A percentile compares a stretch with the other conserved stretches of the same genome.
Conservation (phyloP, 1,140 invertebrate genomes). For the Ptiloglossa arizonensis region DNA sequence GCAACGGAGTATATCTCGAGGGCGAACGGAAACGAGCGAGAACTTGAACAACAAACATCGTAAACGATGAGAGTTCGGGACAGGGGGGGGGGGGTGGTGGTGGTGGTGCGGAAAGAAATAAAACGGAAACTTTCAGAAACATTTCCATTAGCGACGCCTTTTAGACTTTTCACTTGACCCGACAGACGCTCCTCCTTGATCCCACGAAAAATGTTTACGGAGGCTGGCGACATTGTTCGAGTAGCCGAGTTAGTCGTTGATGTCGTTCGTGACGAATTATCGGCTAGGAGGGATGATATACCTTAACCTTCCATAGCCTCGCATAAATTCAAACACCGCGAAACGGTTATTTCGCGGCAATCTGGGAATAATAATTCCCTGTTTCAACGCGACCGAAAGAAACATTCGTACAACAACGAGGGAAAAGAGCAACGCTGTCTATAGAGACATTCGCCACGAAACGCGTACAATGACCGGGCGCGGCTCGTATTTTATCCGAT, state of each 20-base stretch:
- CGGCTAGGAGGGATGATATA: no score
- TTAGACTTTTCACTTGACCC: background rate
- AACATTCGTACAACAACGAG: background rate
- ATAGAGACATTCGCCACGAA: slow-evolving; percentile 2
- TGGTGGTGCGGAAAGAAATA: no score
- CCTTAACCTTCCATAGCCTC: background rate
- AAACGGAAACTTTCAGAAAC: background rate
- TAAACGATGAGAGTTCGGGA: no score
- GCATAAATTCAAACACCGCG: background rate
- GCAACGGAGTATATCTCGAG: background rate
- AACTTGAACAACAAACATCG: background rate
- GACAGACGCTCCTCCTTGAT: background rate
- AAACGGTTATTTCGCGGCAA: slow-evolving; percentile 5
- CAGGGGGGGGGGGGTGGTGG: no score
- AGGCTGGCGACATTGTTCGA: background rate
- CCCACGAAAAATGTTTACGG: background rate
- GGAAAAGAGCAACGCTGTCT: background rate
- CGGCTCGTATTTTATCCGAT: slow-evolving; percentile 48
- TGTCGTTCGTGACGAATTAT: background rate
- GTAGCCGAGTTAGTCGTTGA: background rate
- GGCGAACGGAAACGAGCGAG: background rate
- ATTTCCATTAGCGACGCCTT: slow-evolving; percentile 8
- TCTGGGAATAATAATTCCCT: background rate
- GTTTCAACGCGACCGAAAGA: background rate
- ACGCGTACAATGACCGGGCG: slow-evolving; percentile 34